These are phyloP conservation scores for Volucella bombylans DNA, from an alignment of 2,888 invertebrate species.

Conservation along the genomic window DNA sequence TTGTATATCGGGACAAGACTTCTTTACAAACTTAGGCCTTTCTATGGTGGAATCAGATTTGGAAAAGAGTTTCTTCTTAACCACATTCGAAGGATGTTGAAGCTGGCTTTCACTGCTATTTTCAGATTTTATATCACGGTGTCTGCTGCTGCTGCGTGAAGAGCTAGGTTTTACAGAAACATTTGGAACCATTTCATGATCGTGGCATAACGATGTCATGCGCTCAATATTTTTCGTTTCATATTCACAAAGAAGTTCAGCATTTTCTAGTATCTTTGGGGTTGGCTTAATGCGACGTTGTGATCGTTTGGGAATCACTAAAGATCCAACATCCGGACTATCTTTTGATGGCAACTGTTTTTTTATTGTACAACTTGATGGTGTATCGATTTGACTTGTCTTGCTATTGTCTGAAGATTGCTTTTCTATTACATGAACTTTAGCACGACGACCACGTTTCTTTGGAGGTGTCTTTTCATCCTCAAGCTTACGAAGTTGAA, in stretches of 20 bases:
- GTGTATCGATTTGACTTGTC: slow-evolving; percentile 29
- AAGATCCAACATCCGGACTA: slow-evolving; percentile 85
- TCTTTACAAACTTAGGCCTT: slow-evolving; percentile 74
- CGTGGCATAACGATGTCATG: slow-evolving; percentile 80
- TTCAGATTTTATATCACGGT: slow-evolving; percentile 68
- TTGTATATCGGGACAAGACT: slow-evolving; percentile 79
- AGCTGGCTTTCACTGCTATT: slow-evolving; percentile 75
- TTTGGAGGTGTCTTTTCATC: slow-evolving; percentile 80
- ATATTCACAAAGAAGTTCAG: slow-evolving; percentile 85
- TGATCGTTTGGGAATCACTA: slow-evolving; percentile 81
- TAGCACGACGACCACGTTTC: slow-evolving; percentile 81
- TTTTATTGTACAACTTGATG: slow-evolving; percentile 43
- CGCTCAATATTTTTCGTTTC: slow-evolving; percentile 85
- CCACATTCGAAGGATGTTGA: slow-evolving; percentile 76
- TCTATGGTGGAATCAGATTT: slow-evolving; percentile 75
- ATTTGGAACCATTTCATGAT: slow-evolving; percentile 36
- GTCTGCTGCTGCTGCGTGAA: slow-evolving; percentile 64
- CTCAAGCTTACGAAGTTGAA: slow-evolving; percentile 64
- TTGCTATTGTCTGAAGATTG: slow-evolving; percentile 30
- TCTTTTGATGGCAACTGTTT: slow-evolving; percentile 84
- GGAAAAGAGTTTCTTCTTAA: slow-evolving; percentile 79
- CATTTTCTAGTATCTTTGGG: slow-evolving; percentile 86
- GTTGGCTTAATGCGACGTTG: slow-evolving; percentile 87
- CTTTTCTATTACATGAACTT: slow-evolving; percentile 72
- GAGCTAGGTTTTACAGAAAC: slow-evolving; percentile 29